phyloP scores from a whole-genome alignment of 2,797 vertebrate genomes.

The Forpus xanthops region DNA sequence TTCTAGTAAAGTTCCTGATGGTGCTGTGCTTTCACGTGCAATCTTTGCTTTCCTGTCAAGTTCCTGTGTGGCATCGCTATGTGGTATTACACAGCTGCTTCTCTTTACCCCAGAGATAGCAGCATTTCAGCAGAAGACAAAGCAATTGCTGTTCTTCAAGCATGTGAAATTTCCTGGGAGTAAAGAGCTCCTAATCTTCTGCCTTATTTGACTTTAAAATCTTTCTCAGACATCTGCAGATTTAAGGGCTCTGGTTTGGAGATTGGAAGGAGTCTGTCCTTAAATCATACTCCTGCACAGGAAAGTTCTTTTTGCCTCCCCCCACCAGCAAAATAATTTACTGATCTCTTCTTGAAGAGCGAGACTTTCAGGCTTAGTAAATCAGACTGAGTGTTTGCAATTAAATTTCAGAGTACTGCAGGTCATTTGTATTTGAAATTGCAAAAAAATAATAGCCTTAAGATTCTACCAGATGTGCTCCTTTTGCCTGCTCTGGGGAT shows the following conservation, averaged over 20 bases:
- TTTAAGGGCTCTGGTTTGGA: neutral
- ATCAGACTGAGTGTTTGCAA: neutral
- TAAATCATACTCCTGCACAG: neutral
- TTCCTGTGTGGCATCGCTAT: neutral
- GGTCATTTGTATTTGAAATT: slow-evolving; percentile 11
- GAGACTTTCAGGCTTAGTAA: slow-evolving; percentile 7
- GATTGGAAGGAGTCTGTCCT: neutral
- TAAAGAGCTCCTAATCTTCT: slow-evolving; percentile 23
- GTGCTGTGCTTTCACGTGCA: neutral
- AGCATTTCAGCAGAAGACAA: slow-evolving; percentile 40
- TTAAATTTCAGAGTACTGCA: neutral
- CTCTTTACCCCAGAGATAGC: neutral
- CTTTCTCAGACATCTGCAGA: slow-evolving; percentile 9
- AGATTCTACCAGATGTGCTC: neutral
- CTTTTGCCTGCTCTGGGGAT: neutral
- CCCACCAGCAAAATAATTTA: neutral
- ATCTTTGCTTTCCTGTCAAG: slow-evolving; percentile 42
- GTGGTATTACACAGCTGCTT: slow-evolving; percentile 42
- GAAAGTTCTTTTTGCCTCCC: neutral
- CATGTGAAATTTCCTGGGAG: neutral
- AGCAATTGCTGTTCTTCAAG: slow-evolving; percentile 35
- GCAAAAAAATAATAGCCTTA: neutral
- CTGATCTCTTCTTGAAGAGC: neutral
- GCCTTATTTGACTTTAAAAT: slow-evolving; percentile 51
- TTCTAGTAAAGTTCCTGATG: neutral